Conservation (phyloP, 2,888 invertebrate genomes). For the Diaphora mendica region DNA sequence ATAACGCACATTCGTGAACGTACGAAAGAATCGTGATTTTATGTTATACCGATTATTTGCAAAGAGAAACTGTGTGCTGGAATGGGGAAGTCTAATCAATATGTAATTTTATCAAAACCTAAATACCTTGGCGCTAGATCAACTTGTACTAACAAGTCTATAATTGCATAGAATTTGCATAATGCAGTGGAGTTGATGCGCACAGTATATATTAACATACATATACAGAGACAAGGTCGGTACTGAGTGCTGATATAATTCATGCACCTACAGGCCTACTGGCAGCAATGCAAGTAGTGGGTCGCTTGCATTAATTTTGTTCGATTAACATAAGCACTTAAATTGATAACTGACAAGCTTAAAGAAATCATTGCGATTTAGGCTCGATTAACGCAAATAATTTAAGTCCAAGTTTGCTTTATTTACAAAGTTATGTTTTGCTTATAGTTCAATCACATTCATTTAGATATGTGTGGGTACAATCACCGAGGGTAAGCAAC, state of each 20-base stretch:
- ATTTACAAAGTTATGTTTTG: no score
- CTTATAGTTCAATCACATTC: no score
- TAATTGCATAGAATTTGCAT: constrained; percentile 43
- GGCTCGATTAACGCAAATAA: background rate
- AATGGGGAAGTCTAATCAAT: background rate
- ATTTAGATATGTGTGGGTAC: no score
- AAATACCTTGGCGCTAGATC: constrained; percentile 2
- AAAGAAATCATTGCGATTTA: background rate
- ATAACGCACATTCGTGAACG: background rate
- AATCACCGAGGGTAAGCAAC: no score
- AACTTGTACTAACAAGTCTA: constrained; percentile 17
- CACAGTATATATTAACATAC: constrained; percentile 48
- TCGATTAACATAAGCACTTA: constrained; percentile 27
- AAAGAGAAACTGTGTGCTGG: background rate
- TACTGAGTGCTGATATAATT: constrained; percentile 33
- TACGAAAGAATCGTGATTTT: constrained; percentile 3
- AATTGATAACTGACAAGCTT: constrained; percentile 15
- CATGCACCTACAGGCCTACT: constrained; percentile 39
- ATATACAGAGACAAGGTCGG: constrained; percentile 29
- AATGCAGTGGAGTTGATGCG: constrained; percentile 37
- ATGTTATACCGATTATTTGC: background rate
- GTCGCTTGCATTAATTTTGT: constrained; percentile 37
- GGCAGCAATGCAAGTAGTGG: constrained; percentile 36
- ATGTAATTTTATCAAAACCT: constrained; percentile 11
- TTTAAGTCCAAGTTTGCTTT: background rate